phyloP scores from a whole-genome alignment of 37 sponge, comb jelly and placozoan genomes.

The Dysidea cf. avara region DNA sequence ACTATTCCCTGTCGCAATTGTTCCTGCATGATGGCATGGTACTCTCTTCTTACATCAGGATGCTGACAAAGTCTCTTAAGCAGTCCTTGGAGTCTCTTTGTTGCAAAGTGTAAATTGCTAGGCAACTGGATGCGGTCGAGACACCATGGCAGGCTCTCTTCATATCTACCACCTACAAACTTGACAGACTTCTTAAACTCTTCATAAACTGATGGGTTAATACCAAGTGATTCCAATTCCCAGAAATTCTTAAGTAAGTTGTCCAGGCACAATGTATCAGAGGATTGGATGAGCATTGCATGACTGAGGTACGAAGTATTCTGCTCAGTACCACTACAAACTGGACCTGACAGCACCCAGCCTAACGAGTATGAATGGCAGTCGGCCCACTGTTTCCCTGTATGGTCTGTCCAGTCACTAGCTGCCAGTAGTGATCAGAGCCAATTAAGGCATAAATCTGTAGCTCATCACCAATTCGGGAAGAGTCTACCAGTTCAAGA shows the following conservation, averaged over 20 bases:
- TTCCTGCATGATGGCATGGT: conserved; percentile 49
- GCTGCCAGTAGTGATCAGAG: conserved; percentile 44
- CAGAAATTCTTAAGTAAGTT: conserved; percentile 30
- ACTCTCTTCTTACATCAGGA: too few species aligned
- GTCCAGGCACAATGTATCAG: too few species aligned
- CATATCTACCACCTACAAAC: conserved; percentile 22
- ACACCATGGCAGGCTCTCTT: conserved; percentile 32
- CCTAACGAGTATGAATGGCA: conserved; percentile 49
- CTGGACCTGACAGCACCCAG: conserved; percentile 56
- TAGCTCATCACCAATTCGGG: neutral
- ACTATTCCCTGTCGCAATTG: conserved; percentile 44
- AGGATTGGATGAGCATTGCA: too few species aligned
- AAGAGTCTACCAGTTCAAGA: conserved; percentile 41
- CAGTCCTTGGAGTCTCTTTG: conserved; percentile 29
- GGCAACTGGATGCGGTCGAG: conserved; percentile 27
- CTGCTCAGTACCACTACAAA: neutral
- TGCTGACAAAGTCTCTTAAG: too few species aligned
- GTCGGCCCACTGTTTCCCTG: conserved; percentile 26
- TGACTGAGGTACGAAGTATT: conserved; percentile 30
- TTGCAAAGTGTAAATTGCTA: conserved; percentile 44
- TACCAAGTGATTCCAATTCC: conserved; percentile 40
- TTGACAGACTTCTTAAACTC: conserved; percentile 8
- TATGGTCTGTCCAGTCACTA: conserved; percentile 19
- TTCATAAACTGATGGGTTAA: conserved; percentile 17
- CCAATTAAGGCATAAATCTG: too few species aligned